Base-by-base conservation (phyloP, 2,113 vertebrate genomes). In the Nematolebias whitei region DNA sequence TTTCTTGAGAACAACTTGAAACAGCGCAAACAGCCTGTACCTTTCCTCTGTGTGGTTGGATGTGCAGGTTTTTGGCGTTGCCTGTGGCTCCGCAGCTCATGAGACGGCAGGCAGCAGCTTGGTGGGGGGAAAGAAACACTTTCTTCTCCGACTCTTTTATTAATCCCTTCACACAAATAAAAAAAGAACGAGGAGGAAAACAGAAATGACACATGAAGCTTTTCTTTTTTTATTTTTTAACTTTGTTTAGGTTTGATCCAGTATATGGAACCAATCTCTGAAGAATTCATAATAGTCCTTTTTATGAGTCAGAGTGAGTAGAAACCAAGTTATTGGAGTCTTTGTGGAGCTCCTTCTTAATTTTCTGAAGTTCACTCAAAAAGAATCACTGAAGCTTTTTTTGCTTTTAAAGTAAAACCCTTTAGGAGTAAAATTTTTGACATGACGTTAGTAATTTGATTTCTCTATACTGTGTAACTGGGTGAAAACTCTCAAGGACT, bases 201-300 rank as follows among this genome's bases (percentile, higher is more conserved):
- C 54, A 69, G 80, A 87, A 91, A 89, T 90, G 82, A 81, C 80
- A 88, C 79, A 60, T 82, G 84, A 86, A 84, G 62, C 73, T 84
- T 92, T 87, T 75, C 65, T 82, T 64, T 75, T 82, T 64, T 75
- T 14, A 38, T 45, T 66, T 66, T 57, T 49, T 62, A 43, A 52
- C 15, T 73, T 79, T 58, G 11, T 65, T 32, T 80, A 26, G 82
- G 74, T 80, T 71, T 90, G 71, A 88, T 87, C 73, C 68, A 49
- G 63, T 66, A 61, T 74, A 68, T 86, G 79, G 63, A 80, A 77
- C 82, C 74, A 29, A 60, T 78, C 87, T 65, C 63, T 54, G 63
- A 85, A 78, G 15, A 79, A 71, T 15, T 1, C 44, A 85, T 85
- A 84, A 82, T 78, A 56, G 76, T 78, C 43, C 61, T 84, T 92